phyloP scores from a whole-genome alignment of 2,888 invertebrate species.

The Tetheella fluctuosa region DNA sequence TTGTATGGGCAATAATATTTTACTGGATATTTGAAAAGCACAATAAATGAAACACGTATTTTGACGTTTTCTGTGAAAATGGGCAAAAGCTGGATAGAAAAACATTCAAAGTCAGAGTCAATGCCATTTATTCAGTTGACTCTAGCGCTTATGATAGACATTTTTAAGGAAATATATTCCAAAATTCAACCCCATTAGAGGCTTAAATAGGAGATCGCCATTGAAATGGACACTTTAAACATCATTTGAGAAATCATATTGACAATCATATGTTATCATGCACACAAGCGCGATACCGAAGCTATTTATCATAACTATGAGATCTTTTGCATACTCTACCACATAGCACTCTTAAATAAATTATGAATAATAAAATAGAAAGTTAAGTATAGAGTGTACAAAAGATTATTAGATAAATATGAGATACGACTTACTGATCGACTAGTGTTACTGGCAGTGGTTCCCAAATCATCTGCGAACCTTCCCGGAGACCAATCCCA shows the following conservation, averaged over 20 bases:
- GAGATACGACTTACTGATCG: conserved; percentile 59
- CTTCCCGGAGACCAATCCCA: conserved; percentile 86
- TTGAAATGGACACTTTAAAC: too few relatives aligned
- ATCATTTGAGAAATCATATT: background rate
- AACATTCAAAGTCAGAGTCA: too few relatives aligned
- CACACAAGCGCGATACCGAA: conserved; percentile 46
- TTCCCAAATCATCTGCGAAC: conserved; percentile 86
- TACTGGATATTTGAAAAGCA: too few relatives aligned
- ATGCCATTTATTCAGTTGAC: too few relatives aligned
- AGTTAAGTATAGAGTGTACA: conserved; percentile 15
- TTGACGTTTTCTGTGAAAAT: too few relatives aligned
- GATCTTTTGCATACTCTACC: conserved; percentile 11
- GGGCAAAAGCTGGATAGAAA: too few relatives aligned
- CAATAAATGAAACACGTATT: too few relatives aligned
- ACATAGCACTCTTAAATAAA: background rate
- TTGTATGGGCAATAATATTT: too few relatives aligned
- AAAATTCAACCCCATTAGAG: background rate
- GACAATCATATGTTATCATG: conserved; percentile 25
- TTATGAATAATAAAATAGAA: conserved; percentile 9
- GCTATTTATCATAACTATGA: conserved; percentile 22
- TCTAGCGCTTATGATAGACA: too few relatives aligned
- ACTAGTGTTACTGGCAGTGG: conserved; percentile 70
- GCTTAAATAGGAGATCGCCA: too few relatives aligned
- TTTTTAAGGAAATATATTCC: background rate
- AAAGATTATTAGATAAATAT: background rate